Conservation (phyloP, 1,140 invertebrate species). For the Caenorhabditis latens region DNA sequence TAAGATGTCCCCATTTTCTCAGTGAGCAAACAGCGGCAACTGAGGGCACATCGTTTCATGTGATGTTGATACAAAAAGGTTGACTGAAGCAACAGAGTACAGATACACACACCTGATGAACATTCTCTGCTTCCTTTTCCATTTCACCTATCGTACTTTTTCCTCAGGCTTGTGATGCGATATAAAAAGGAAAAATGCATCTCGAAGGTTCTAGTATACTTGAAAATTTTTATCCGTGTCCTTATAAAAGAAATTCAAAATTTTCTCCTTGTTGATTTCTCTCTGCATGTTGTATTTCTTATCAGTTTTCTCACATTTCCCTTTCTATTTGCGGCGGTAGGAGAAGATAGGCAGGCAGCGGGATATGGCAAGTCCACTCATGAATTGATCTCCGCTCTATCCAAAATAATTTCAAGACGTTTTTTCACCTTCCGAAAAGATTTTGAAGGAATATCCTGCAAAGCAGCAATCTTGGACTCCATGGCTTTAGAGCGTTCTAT, state of each 20-base stretch:
- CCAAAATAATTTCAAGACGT: not conserved
- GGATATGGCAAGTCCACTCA: not conserved
- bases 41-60: constrained; percentile 23
- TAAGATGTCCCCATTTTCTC: constrained; percentile 38
- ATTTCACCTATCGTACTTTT: not conserved
- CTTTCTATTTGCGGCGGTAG: constrained; percentile 9
- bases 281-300: not conserved
- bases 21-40: constrained; percentile 31
- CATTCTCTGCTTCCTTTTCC: constrained; percentile 7
- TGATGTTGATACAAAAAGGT: constrained; percentile 44
- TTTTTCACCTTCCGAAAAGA: not conserved
- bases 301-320: constrained; percentile 43
- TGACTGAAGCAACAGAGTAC: constrained; percentile 42
- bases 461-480: not conserved
- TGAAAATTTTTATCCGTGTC: not conserved
- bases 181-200: not conserved
- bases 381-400: constrained; percentile 5
- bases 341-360: not conserved
- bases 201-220: constrained; percentile 5
- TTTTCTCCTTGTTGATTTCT: not conserved
- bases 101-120: constrained; percentile 12
- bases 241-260: not conserved
- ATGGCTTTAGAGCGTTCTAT: not conserved
- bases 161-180: not conserved
- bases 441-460: no score